These are phyloP conservation scores for Choloepus didactylus DNA, from an alignment of 2,797 vertebrate genomes.

Conservation along the genomic window DNA sequence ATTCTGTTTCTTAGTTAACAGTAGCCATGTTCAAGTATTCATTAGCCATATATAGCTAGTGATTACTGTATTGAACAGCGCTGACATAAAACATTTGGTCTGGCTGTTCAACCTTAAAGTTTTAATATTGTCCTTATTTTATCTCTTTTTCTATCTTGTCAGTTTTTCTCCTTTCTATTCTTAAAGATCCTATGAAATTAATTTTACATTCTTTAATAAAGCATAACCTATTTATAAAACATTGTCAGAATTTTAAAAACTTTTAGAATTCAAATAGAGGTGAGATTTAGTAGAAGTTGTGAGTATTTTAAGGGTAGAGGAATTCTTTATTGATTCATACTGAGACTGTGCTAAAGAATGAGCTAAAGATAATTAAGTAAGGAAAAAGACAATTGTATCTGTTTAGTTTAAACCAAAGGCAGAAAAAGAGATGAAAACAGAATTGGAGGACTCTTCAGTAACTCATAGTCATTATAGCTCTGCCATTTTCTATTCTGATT, in stretches of 20 bases:
- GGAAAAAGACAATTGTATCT: not conserved
- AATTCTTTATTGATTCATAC: constrained; percentile 27
- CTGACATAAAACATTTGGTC: constrained; percentile 18
- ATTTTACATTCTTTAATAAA: constrained; percentile 10
- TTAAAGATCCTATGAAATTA: not conserved
- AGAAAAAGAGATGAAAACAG: not conserved
- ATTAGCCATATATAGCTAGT: not conserved
- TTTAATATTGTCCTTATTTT: not conserved
- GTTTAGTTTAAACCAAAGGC: constrained; percentile 38
- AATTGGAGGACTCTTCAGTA: not conserved
- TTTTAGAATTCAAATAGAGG: constrained; percentile 2
- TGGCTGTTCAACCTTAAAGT: constrained; percentile 24
- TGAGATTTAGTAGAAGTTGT: constrained; percentile 14
- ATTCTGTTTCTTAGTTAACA: not conserved
- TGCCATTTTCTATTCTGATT: constrained; percentile 51
- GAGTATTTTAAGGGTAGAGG: constrained; percentile 3
- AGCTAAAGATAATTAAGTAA: constrained; percentile 20
- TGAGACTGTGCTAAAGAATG: not conserved
- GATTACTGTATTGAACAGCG: not conserved
- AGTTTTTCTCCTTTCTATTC: not conserved
- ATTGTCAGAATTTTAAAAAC: constrained; percentile 29
- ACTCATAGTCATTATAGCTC: constrained; percentile 10
- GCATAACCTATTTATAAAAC: constrained; percentile 9
- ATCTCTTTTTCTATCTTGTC: not conserved
- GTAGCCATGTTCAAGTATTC: not conserved